A percentile compares a stretch with the other conserved stretches of the same genome.
Conservation (phyloP, 30 jellyfish, hydroid and myxozoan species). For the Hydractinia echinata region DNA sequence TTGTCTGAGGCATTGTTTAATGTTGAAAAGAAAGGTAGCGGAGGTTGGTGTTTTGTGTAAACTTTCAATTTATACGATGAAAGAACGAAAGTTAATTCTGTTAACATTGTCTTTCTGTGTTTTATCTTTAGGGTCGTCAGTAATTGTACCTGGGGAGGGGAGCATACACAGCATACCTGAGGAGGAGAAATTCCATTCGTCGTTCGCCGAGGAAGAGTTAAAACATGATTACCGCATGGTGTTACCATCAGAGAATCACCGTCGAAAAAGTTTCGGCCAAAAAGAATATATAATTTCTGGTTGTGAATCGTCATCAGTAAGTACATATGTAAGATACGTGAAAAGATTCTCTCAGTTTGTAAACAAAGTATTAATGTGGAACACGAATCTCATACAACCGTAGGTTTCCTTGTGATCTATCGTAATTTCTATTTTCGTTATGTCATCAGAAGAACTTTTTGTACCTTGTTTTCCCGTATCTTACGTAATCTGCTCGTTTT, state of each 20-base stretch:
- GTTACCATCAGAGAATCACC: conserved; percentile 77
- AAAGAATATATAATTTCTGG: conserved; percentile 36
- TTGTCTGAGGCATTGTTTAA: conserved; percentile 19
- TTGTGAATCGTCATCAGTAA: conserved; percentile 71
- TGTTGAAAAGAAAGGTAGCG: conserved; percentile 1
- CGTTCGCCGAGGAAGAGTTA: conserved; percentile 80
- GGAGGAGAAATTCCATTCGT: conserved; percentile 45
- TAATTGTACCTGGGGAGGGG: not conserved
- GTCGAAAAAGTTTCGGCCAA: conserved; percentile 64
- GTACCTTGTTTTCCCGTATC: too few relatives aligned
- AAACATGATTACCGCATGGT: conserved; percentile 76
- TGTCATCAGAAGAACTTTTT: too few relatives aligned
- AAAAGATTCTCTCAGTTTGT: too few relatives aligned
- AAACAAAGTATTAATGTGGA: too few relatives aligned
- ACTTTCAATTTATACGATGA: too few relatives aligned
- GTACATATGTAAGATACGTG: not conserved
- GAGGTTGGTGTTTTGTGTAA: too few relatives aligned
- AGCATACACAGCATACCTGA: conserved; percentile 16
- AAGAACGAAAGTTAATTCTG: too few relatives aligned
- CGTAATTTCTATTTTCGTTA: too few relatives aligned
- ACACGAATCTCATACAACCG: too few relatives aligned
- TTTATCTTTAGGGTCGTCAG: conserved; percentile 1
- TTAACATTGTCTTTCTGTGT: not conserved
- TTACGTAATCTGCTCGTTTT: too few relatives aligned
- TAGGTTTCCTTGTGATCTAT: too few relatives aligned